These are phyloP conservation scores for Drosophila teissieri DNA, from an alignment of 1,140 invertebrate genomes.

Conservation along the genomic window DNA sequence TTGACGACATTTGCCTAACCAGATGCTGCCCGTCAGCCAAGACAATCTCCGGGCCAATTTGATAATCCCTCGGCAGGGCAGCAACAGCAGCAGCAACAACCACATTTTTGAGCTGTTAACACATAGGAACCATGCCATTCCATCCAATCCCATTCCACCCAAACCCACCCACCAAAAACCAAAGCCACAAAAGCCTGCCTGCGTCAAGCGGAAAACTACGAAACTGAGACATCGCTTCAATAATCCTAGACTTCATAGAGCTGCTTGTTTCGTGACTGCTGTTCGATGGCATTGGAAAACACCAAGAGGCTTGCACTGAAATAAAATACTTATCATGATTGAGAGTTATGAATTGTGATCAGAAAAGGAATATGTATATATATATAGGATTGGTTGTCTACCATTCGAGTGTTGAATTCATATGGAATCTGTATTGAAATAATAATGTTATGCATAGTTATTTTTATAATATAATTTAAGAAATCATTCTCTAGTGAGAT, in stretches of 20 bases:
- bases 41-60: constrained; percentile 44
- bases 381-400: no score
- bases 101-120: constrained; percentile 22
- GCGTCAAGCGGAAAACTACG: constrained; percentile 34
- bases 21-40: constrained; percentile 48
- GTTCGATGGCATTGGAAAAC: constrained; percentile 35
- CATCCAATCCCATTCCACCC: not conserved
- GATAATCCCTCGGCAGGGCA: constrained; percentile 32
- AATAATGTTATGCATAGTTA: no score
- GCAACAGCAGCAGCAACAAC: constrained; percentile 2
- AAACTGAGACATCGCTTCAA: constrained; percentile 50
- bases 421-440: no score
- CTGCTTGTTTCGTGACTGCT: constrained; percentile 45
- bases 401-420: no score
- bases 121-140: constrained; percentile 5
- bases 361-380: no score
- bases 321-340: not conserved
- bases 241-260: constrained; percentile 45
- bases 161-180: not conserved
- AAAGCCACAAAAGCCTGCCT: constrained; percentile 38
- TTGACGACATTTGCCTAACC: constrained; percentile 45
- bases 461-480: no score
- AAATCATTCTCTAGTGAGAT: no score
- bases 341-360: not conserved
- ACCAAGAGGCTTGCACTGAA: constrained; percentile 8